phyloP scores from a whole-genome alignment of 2,113 vertebrate species.

The Osmerus mordax region DNA sequence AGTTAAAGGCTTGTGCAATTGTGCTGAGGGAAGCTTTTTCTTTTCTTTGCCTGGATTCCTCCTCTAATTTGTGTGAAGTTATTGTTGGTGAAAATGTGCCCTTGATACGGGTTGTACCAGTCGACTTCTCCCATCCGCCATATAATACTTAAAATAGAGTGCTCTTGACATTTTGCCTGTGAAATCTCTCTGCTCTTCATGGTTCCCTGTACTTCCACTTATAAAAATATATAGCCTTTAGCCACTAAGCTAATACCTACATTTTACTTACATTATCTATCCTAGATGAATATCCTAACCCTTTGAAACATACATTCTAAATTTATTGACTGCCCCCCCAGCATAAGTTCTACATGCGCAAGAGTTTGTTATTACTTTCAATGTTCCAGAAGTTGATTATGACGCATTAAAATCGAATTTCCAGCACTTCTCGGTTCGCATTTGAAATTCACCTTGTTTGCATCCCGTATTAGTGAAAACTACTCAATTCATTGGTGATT shows the following conservation, averaged over 20 bases:
- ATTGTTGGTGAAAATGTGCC: conserved; percentile 54
- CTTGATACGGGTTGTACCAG: conserved; percentile 60
- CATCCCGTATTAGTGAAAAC: no score
- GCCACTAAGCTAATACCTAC: conserved; percentile 46
- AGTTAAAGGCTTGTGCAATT: conserved; percentile 54
- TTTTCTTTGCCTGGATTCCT: conserved; percentile 36
- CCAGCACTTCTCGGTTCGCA: no score
- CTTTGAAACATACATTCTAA: no score
- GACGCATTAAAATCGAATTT: no score
- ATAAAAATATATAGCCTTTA: conserved; percentile 52
- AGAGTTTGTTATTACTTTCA: no score
- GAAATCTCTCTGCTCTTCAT: conserved; percentile 45
- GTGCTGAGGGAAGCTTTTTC: conserved; percentile 57
- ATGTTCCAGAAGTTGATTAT: no score
- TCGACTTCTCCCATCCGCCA: conserved; percentile 46
- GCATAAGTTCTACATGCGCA: no score
- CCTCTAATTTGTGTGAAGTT: conserved; percentile 55
- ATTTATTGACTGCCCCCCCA: no score
- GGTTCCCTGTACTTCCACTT: conserved; percentile 44
- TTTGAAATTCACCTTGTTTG: no score
- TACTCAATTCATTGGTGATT: no score
- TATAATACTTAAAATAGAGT: conserved; percentile 67
- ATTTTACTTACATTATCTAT: conserved; percentile 30
- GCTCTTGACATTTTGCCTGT: conserved; percentile 67
- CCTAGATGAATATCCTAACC: neutral